Conservation (phyloP, 2,797 vertebrate species). For the Phataginus tricuspis region DNA sequence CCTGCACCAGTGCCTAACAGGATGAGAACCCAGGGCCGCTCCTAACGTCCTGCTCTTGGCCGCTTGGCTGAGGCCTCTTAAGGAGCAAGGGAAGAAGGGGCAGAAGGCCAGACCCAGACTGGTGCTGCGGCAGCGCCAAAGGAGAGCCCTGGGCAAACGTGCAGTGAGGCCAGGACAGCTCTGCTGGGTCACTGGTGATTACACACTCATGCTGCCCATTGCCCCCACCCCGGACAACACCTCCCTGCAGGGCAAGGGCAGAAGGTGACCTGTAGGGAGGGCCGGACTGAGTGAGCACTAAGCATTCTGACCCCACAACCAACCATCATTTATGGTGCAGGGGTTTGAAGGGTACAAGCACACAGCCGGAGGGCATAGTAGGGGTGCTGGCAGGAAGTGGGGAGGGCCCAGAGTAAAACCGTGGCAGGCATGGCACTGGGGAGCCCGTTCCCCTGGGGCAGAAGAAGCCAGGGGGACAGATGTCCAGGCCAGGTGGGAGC, state of each 20-base stretch:
- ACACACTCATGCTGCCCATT: slow-evolving; percentile 92
- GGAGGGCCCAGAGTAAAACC: slow-evolving; percentile 87
- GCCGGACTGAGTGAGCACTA: background rate
- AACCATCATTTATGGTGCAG: background rate
- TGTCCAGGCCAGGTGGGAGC: background rate
- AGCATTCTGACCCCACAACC: background rate
- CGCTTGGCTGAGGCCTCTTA: background rate
- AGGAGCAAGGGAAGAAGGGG: background rate
- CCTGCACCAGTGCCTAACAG: background rate
- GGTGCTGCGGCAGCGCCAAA: background rate
- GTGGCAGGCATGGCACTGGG: slow-evolving; percentile 91
- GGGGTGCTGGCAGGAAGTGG: background rate
- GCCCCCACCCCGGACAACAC: slow-evolving; percentile 91
- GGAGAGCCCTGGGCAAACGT: background rate
- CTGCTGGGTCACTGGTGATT: background rate
- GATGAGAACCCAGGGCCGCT: background rate
- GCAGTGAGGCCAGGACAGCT: background rate
- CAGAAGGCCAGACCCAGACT: background rate
- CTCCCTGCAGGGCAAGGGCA: slow-evolving; percentile 91
- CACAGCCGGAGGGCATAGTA: background rate
- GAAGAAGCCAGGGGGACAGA: slow-evolving; percentile 93
- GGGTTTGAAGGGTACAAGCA: background rate
- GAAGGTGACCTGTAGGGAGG: slow-evolving; percentile 86
- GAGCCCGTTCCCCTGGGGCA: slow-evolving; percentile 89
- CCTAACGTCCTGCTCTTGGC: background rate